Evolutionary conservation across 2,113 vertebrate species (phyloP), one percentile per base, ranked within the genome.

Genomic region (Sander vitreus): DNA sequence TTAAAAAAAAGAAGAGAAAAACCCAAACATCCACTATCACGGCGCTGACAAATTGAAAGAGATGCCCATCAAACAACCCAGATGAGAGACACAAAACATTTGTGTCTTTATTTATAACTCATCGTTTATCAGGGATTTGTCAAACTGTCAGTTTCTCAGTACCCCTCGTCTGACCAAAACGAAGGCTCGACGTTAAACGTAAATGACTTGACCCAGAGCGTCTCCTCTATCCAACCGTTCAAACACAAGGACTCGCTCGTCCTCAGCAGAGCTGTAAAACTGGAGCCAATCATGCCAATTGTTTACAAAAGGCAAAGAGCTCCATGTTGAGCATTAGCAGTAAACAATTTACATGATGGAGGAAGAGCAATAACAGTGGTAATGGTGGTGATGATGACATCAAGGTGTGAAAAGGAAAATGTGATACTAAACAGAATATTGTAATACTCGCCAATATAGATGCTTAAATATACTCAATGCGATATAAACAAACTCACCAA

Each of bases 261-360:
- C 81, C 76, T 79, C 51, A 74, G 81, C 74, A 67, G 62, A 81
- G 83, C 71, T 80, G 65, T 45, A 73, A 79, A 83, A 80, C 66
- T 69, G 78, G 63, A 54, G 81, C 86, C 78, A 18, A 57, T 84
- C 83, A 75, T 73, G 83, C 79, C 47, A 57, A 85, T 65, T 76
- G 90, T 92, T 93, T 88, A 93, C 88, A 73, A 75, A 94, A 94
- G 91, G 89, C 90, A 85, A 84, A 72, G 67, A 83, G 85, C 89
- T 89, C 88, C 3, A 4, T 48, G 68, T 45, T 33, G 89, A 89
- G 88, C 86, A 74, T 92, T 85, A 84, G 89, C 83, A 73, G 88
- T 89, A 92, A 93, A 94, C 91, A 87, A 85, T 82, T 60, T 21
- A 67, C 85, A 81, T 48, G 76, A 78, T 23, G 67, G 75, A 81